phyloP scores from a whole-genome alignment of 2,113 vertebrate species.

The Mustela lutreola region DNA sequence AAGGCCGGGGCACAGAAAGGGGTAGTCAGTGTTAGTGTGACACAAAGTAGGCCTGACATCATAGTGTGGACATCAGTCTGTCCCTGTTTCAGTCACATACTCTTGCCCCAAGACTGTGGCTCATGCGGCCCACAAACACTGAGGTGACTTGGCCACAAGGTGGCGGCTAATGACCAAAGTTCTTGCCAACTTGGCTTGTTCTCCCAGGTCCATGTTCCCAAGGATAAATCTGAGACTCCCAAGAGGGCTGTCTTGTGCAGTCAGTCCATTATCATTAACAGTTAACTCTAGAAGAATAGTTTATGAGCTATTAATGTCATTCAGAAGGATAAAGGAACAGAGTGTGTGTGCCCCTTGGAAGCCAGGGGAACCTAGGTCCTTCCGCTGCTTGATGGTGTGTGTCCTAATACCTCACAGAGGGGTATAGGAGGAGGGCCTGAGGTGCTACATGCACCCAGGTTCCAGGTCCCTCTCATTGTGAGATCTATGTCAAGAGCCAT shows the following conservation, averaged over 20 bases:
- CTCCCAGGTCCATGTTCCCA: background rate
- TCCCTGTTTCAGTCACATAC: background rate
- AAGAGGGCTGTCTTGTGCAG: background rate
- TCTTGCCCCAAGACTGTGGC: background rate
- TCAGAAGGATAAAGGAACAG: background rate
- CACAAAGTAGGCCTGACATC: accelerated
- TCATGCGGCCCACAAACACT: background rate
- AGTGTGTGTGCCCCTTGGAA: accelerated
- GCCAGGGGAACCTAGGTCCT: background rate
- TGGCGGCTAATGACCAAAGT: background rate
- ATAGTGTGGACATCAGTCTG: accelerated
- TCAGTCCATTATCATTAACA: background rate
- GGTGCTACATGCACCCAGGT: background rate
- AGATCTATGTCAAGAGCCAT: background rate
- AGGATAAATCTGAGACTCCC: background rate
- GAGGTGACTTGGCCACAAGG: background rate
- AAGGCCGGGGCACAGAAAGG: background rate
- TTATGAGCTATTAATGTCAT: background rate
- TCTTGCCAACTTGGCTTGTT: background rate
- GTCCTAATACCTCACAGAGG: background rate
- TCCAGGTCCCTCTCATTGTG: background rate
- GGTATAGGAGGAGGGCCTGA: background rate
- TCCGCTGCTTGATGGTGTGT: background rate
- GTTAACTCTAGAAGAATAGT: background rate
- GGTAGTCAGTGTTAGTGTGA: background rate